Base-by-base conservation (phyloP, 2,113 vertebrate genomes). In the Leucopsar rothschildi region DNA sequence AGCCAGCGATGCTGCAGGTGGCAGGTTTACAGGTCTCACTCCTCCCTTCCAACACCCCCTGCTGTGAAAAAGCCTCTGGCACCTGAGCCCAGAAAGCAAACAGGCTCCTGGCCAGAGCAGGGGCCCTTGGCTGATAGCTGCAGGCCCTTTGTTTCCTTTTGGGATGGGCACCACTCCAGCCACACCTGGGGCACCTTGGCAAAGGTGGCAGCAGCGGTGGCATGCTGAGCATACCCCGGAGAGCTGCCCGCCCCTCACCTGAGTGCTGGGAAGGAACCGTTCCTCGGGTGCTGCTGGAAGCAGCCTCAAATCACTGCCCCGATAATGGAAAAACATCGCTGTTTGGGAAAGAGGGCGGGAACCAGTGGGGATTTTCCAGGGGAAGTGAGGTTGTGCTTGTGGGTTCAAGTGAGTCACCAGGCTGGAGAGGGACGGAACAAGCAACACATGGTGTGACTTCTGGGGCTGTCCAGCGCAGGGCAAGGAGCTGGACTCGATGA, bases 211-310 rank as follows among this genome's bases (percentile, higher is more conserved):
- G 21, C 1, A 2, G 71, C 0, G 0, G 14, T 9, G 76, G 52
- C 45, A 13, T 8, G 10, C 25, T 0, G 12, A 3, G 45, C 44
- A 35, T 37, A 6, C 21, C 5, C 69, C 1, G 0, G 56, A 27
- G 4, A 35, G 57, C 53, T 25, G n/a, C 60, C 28, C 6, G 0
- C 18, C 44, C 61, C 14, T 33, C 14, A 2, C 31, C 39, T 9
- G 1, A 1, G 33, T 1, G 35, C 45, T 18, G 47, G 55, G 42
- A 44, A 37, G n/a, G 53, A 52, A 31, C 24, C 1, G 0, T 3
- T 55, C 64, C 69, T 1, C 3, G 28, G 25, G 23, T 1, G 2
- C 39, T 27, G 33, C 53, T 64, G 72, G 35, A 55, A 65, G 3
- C 1, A 3, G 27, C 44, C 17, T 15, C 57, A 12, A n/a, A 68